Evolutionary conservation across 2,113 vertebrate genomes (phyloP).

Genomic region (Papio anubis): DNA sequence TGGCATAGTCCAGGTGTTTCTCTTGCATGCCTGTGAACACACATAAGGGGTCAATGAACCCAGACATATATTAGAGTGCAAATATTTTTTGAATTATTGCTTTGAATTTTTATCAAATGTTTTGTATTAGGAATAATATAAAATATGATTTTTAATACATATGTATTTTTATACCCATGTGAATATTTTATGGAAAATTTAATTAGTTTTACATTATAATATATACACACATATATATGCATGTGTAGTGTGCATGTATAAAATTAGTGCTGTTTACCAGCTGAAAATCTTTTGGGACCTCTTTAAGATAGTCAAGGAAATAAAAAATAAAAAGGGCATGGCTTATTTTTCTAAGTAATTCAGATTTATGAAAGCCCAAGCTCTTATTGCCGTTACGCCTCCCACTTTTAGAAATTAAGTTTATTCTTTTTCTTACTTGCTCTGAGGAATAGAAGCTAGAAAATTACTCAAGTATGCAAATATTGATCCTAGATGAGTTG

Average conservation of each 20-base stretch:
- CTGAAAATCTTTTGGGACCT: slow-evolving; percentile 22
- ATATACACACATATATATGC: not conserved
- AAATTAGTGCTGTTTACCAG: slow-evolving; percentile 30
- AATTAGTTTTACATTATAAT: slow-evolving; percentile 54
- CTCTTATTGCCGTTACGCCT: not conserved
- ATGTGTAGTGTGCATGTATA: not conserved
- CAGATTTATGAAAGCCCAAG: not conserved
- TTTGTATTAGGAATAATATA: slow-evolving; percentile 67
- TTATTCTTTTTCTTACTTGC: not conserved
- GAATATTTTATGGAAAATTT: slow-evolving; percentile 58
- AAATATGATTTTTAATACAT: slow-evolving; percentile 66
- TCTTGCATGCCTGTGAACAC: slow-evolving; percentile 35
- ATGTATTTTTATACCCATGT: slow-evolving; percentile 47
- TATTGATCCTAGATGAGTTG: not conserved
- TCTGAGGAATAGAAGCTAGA: not conserved
- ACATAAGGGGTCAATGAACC: slow-evolving; percentile 58
- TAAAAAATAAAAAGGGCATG: not conserved
- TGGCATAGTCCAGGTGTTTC: slow-evolving; percentile 62
- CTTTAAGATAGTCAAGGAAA: slow-evolving; percentile 39
- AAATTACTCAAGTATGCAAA: not conserved
- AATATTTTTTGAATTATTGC: slow-evolving; percentile 71
- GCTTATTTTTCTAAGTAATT: not conserved
- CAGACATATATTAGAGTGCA: slow-evolving; percentile 42
- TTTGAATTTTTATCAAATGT: slow-evolving; percentile 68
- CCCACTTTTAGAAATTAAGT: not conserved